Conservation (phyloP, 2,888 invertebrate genomes). For the Oscheius sp. region DNA sequence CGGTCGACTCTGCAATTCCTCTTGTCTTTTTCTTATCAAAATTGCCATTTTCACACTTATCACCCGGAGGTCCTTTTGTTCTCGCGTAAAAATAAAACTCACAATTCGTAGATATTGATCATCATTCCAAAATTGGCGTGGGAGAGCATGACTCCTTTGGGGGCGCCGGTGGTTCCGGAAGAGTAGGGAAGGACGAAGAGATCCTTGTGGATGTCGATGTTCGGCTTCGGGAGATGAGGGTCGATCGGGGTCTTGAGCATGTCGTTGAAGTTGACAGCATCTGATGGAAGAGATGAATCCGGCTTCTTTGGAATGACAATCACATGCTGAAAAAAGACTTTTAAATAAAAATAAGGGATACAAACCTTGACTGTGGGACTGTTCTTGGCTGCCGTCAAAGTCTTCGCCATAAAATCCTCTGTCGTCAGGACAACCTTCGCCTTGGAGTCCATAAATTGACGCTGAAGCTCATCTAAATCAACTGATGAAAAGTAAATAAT, state of each 20-base stretch:
- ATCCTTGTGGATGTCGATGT: slow-evolving; percentile 57
- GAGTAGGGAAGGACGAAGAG: slow-evolving; percentile 65
- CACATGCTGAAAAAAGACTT: slow-evolving; percentile 26
- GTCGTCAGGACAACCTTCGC: slow-evolving; percentile 62
- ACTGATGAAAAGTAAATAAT: background rate
- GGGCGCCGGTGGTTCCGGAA: slow-evolving; percentile 68
- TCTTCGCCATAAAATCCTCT: slow-evolving; percentile 58
- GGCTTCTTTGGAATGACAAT: slow-evolving; percentile 51
- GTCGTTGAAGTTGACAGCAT: slow-evolving; percentile 50
- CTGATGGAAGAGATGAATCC: slow-evolving; percentile 43
- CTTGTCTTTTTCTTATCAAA: too few species aligned
- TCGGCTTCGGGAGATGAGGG: slow-evolving; percentile 40
- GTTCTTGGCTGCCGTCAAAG: slow-evolving; percentile 56
- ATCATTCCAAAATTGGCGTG: slow-evolving; percentile 64
- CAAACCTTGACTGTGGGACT: slow-evolving; percentile 53
- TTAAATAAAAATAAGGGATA: background rate
- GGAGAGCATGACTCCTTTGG: slow-evolving; percentile 70
- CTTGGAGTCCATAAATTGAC: slow-evolving; percentile 64
- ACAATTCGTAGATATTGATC: slow-evolving; percentile 59
- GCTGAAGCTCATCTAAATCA: slow-evolving; percentile 61
- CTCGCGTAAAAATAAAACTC: slow-evolving; percentile 26
- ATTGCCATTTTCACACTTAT: background rate
- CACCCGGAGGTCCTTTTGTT: background rate
- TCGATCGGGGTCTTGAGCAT: slow-evolving; percentile 47
- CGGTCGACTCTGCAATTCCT: slow-evolving; percentile 45